Percentiles rank a stretch among this genome's conserved stretches.
Conservation (phyloP, 2,888 invertebrate genomes). For the Rotaria magnacalcarata region DNA sequence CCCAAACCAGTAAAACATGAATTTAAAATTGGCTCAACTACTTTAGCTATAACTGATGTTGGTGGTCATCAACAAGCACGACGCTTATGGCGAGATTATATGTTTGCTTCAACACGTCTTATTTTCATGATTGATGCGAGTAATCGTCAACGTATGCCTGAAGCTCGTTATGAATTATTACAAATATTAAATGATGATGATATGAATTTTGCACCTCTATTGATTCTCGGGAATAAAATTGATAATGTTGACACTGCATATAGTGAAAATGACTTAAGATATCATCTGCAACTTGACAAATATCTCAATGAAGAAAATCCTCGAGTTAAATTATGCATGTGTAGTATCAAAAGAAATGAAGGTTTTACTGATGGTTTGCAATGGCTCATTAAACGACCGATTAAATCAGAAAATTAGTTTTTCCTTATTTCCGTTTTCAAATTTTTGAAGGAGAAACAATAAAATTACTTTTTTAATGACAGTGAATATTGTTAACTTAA, state of each 20-base stretch:
- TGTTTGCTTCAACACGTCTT: conserved; percentile 45
- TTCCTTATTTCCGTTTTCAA: no score
- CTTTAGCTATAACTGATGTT: background rate
- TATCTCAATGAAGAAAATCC: background rate
- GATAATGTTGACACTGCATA: background rate
- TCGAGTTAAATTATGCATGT: conserved; percentile 17
- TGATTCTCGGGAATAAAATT: conserved; percentile 49
- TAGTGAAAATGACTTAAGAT: background rate
- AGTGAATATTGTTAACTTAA: no score
- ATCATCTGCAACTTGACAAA: background rate
- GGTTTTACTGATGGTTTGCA: background rate
- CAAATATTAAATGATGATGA: conserved; percentile 47
- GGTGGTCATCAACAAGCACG: conserved; percentile 37
- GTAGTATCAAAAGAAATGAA: background rate
- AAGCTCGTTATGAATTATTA: conserved; percentile 48
- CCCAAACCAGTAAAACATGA: background rate
- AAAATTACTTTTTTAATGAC: no score
- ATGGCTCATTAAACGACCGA: background rate
- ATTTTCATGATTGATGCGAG: conserved; percentile 48
- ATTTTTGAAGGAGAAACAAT: no score
- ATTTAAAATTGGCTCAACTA: background rate
- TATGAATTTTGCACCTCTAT: conserved; percentile 47
- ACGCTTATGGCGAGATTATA: conserved; percentile 33
- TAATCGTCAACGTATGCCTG: conserved; percentile 47
- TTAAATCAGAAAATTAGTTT: background rate